Evolutionary conservation across 2,888 invertebrate species (phyloP), one percentile per base, ranked within the genome.

Genomic region (Cheilosia pagana): DNA sequence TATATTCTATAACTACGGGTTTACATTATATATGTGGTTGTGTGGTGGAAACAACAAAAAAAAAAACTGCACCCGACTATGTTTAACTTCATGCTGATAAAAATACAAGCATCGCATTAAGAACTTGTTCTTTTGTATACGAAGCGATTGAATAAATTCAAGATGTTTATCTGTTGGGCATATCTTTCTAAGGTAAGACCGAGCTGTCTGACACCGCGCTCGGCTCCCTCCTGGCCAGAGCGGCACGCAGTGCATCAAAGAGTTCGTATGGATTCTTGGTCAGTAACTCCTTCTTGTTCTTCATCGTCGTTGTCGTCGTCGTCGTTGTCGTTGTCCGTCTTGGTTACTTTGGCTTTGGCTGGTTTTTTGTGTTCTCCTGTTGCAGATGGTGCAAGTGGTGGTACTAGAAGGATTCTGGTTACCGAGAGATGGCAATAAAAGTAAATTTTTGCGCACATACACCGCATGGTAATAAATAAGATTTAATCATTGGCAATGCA

Each of bases 61-160:
- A 28, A 28, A 28, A 28, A 28, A 28, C 8, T 68, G 63, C 70
- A 71, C 75, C 62, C 71, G 62, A 52, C 85, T 85, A 81, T 85
- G 85, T 85, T 85, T 76, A 71, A 67, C 85, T 85, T 85, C 81
- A 85, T 81, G 76, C 71, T 79, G 85, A 85, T 81, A 85, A 85
- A 85, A 85, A 81, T 72, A 81, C 85, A 85, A 85, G 85, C 85
- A 81, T 67, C 76, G 85, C 81, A 85, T 85, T 85, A 81, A 85
- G 81, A 85, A 85, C 81, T 81, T 76, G 81, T 81, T 85, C 75
- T 76, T 81, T 81, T 85, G 79, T 83, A 78, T 83, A 78, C 45
- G 43, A 60, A 76, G 76, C 62, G 81, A 85, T 85, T 85, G 85
- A 85, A 85, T 85, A 85, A 81, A 85, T 85, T 76, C 81, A 81